A percentile compares a stretch with the other conserved stretches of the same genome.
Evolutionary conservation across 1,140 invertebrate genomes (phyloP).

Genomic region (Plodia interpunctella): DNA sequence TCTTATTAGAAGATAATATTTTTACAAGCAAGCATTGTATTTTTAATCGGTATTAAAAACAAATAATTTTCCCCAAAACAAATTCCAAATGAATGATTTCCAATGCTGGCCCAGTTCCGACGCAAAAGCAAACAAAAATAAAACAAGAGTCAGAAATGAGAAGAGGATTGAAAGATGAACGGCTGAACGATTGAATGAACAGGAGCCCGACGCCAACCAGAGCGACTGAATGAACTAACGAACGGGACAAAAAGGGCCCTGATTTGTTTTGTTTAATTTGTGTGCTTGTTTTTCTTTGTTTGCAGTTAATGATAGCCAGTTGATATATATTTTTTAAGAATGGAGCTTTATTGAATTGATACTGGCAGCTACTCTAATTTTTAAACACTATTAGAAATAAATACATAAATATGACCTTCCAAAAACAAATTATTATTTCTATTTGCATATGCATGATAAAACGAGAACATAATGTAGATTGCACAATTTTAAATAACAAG

Average conservation of each 20-base stretch:
- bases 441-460: too few species aligned
- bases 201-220: not conserved
- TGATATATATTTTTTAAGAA: not conserved
- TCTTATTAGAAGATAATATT: too few species aligned
- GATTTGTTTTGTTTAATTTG: not conserved
- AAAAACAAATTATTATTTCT: too few species aligned
- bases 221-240: slow-evolving; percentile 1
- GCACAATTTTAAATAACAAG: too few species aligned
- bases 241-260: not conserved
- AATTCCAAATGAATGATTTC: too few species aligned
- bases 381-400: too few species aligned
- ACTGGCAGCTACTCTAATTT: too few species aligned
- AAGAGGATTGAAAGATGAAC: not conserved
- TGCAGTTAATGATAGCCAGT: not conserved
- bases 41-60: too few species aligned
- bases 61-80: too few species aligned
- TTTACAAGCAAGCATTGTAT: too few species aligned
- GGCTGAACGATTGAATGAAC: slow-evolving; percentile 2
- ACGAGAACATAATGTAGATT: too few species aligned
- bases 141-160: not conserved
- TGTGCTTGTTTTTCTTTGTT: not conserved
- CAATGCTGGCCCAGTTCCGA: not conserved
- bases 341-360: not conserved
- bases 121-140: not conserved
- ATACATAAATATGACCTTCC: too few species aligned